phyloP scores from a whole-genome alignment of 2,888 invertebrate genomes.

The Bimastos eiseni region DNA sequence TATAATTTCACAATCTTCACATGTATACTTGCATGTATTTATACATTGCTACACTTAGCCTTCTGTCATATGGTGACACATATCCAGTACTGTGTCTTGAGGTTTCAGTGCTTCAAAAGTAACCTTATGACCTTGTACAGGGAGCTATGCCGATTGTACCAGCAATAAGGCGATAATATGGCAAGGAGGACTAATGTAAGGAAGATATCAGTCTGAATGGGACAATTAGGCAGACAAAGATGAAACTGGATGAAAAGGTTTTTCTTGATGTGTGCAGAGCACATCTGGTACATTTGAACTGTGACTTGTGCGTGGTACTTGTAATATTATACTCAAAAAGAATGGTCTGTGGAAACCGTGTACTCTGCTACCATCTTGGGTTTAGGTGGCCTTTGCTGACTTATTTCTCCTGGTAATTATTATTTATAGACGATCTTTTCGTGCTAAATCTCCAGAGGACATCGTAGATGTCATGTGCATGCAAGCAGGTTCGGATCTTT shows the following conservation, averaged over 20 bases:
- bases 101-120: too few species aligned
- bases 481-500: neutral
- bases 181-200: neutral
- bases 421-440: neutral
- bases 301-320: neutral
- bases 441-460: neutral
- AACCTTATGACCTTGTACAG: too few species aligned
- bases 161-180: neutral
- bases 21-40: too few species aligned
- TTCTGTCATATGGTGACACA: too few species aligned
- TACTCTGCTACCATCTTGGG: neutral
- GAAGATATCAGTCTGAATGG: neutral
- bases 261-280: neutral
- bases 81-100: too few species aligned
- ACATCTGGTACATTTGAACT: neutral
- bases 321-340: neutral
- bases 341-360: neutral
- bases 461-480: neutral
- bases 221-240: neutral
- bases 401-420: neutral
- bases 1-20: too few species aligned
- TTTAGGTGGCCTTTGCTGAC: neutral
- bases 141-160: too few species aligned
- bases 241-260: neutral
- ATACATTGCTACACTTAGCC: too few species aligned